Evolutionary conservation across 2,797 vertebrate species (phyloP).

Genomic region (Orestias chungarensis): DNA sequence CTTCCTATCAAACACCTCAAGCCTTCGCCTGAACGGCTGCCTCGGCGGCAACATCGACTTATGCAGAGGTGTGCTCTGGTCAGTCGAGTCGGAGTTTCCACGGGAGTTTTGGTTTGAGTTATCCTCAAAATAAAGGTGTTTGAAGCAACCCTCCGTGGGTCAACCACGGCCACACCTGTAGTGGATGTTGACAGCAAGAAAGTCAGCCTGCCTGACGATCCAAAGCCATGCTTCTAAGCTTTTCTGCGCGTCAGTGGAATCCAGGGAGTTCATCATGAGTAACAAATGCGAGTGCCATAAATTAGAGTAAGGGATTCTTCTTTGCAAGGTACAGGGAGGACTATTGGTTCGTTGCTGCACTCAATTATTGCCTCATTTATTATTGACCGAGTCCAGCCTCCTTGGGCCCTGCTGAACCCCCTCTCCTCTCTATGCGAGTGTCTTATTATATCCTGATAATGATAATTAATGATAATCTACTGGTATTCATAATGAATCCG

Average conservation of each 20-base stretch:
- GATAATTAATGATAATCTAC: slow-evolving; percentile 56
- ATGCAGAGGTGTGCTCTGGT: no score
- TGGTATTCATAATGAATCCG: slow-evolving; percentile 58
- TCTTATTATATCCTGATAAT: slow-evolving; percentile 51
- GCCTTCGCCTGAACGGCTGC: background rate
- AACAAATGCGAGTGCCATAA: slow-evolving; percentile 4
- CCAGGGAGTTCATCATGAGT: slow-evolving; percentile 5
- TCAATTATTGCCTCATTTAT: slow-evolving; percentile 72
- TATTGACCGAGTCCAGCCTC: slow-evolving; percentile 62
- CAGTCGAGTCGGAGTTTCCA: no score
- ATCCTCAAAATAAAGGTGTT: no score
- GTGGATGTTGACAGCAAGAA: background rate
- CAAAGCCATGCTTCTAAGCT: slow-evolving; percentile 5
- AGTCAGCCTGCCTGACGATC: no score
- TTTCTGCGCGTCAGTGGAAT: slow-evolving; percentile 16
- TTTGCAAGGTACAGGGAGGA: slow-evolving; percentile 8
- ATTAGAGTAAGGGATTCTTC: slow-evolving; percentile 13
- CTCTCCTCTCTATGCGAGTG: slow-evolving; percentile 52
- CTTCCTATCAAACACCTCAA: background rate
- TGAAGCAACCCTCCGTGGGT: no score
- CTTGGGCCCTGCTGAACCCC: slow-evolving; percentile 42
- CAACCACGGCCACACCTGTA: background rate
- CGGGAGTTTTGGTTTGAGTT: no score
- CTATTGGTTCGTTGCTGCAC: slow-evolving; percentile 51
- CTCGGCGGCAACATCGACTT: no score